Base-by-base conservation (phyloP, 2,888 invertebrate genomes). In the Sinhomidia bicolor region DNA sequence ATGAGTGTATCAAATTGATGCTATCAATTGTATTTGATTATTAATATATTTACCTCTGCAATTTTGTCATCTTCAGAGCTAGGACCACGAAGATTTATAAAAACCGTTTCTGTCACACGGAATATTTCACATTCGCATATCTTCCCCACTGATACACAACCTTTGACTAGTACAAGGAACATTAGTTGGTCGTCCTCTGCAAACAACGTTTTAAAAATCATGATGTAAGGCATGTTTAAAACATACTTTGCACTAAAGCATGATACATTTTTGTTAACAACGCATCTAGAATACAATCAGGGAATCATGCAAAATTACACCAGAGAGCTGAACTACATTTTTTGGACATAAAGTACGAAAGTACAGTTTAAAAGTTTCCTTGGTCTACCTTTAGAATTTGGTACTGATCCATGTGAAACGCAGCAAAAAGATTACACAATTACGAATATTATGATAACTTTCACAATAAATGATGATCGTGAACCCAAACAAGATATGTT, bases 141-240 rank as follows among this genome's bases (percentile, higher is more conserved):
- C 94, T 99, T 99, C 10, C 99, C 99, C 91, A 99, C 97, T 9
- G 99, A 99, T 92, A 98, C 96, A 94, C 99, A 99, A 47, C 99
- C 98, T 14, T 98, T 99, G 81, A 99, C 97, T 93, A 99, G 95
- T 9, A 99, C 98, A 85, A 99, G 95, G 93, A 98, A 99, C 76
- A 98, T 95, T 82, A 98, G 95, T 51, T 97, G 96, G 93, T 95
- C 96, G 93, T 98, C 97, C 78, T 97, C 94, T 93, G 93, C 23
- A 92, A 92, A 81, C 2, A 36, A 36, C 36, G 7, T n/a, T n/a
- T n/a, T n/a, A n/a, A n/a, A n/a, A n/a, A n/a, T n/a, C n/a, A n/a
- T n/a, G n/a, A n/a, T n/a, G n/a, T n/a, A n/a, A n/a, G n/a, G n/a
- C n/a, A n/a, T n/a, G n/a, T n/a, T n/a, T n/a, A n/a, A n/a, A n/a